Evolutionary conservation across 2,797 vertebrate genomes (phyloP).

Genomic region (Argentina silus): DNA sequence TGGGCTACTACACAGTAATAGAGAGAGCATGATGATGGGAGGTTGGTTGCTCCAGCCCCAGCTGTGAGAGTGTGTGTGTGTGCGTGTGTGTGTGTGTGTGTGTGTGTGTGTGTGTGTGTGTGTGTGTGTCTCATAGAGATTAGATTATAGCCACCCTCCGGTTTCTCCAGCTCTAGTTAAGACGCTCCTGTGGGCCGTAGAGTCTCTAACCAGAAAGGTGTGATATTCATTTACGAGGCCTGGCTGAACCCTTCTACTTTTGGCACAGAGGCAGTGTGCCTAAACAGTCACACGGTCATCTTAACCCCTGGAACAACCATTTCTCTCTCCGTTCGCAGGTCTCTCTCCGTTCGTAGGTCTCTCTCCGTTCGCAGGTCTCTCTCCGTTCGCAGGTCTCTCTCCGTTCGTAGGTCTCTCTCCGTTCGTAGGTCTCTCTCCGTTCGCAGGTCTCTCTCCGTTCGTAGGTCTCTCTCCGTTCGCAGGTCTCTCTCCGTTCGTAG

Average conservation of each 20-base stretch:
- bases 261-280: not conserved
- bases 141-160: not conserved
- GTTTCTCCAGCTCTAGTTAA: not conserved
- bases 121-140: not conserved
- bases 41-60: not conserved
- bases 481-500: not conserved
- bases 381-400: too few relatives aligned
- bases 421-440: not conserved
- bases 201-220: not conserved
- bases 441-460: not conserved
- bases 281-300: not conserved
- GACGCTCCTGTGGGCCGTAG: not conserved
- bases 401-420: too few relatives aligned
- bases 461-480: too few relatives aligned
- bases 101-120: too few relatives aligned
- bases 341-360: not conserved
- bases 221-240: not conserved
- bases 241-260: not conserved
- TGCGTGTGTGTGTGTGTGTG: too few relatives aligned
- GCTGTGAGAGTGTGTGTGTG: not conserved
- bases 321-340: not conserved
- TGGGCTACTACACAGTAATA: not conserved
- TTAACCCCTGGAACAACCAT: not conserved
- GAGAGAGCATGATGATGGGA: not conserved
- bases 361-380: not conserved